Evolutionary conservation across 37 sponge, comb jelly and placozoan species (phyloP).

Genomic region (Bolinopsis microptera): DNA sequence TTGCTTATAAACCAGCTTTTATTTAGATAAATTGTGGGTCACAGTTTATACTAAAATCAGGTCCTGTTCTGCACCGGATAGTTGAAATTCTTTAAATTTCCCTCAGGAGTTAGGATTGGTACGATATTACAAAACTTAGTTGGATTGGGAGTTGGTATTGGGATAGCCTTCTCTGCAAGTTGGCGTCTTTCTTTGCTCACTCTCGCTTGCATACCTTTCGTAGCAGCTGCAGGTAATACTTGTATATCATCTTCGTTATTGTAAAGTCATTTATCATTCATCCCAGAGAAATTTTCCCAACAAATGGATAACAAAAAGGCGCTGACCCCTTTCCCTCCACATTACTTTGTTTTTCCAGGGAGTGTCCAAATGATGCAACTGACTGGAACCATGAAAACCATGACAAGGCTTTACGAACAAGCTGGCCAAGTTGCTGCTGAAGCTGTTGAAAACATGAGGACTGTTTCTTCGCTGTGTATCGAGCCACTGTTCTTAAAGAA

Average conservation of each 20-base stretch:
- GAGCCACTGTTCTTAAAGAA: constrained; percentile 67
- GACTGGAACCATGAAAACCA: constrained; percentile 13
- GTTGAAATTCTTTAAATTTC: no score
- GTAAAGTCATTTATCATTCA: no score
- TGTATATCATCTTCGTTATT: no score
- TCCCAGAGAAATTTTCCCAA: neutral
- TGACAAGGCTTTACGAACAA: constrained; percentile 47
- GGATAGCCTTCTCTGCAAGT: neutral
- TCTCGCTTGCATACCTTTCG: constrained; percentile 14
- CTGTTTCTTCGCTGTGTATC: constrained; percentile 73
- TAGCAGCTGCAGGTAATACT: constrained; percentile 26
- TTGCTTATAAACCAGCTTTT: no score
- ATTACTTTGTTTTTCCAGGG: no score
- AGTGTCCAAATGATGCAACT: constrained; percentile 63
- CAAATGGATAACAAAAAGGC: neutral
- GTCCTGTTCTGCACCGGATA: no score
- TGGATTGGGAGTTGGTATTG: constrained; percentile 4
- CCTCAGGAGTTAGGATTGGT: neutral
- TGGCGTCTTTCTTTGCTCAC: neutral
- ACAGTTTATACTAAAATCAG: no score
- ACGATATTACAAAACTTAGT: neutral
- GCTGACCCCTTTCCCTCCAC: no score
- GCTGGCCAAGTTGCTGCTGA: constrained; percentile 74
- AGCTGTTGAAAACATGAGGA: constrained; percentile 84
- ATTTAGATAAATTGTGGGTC: no score